These are phyloP conservation scores for Tympanoctomys barrerae DNA, from an alignment of 2,797 vertebrate genomes.

Conservation along the genomic window DNA sequence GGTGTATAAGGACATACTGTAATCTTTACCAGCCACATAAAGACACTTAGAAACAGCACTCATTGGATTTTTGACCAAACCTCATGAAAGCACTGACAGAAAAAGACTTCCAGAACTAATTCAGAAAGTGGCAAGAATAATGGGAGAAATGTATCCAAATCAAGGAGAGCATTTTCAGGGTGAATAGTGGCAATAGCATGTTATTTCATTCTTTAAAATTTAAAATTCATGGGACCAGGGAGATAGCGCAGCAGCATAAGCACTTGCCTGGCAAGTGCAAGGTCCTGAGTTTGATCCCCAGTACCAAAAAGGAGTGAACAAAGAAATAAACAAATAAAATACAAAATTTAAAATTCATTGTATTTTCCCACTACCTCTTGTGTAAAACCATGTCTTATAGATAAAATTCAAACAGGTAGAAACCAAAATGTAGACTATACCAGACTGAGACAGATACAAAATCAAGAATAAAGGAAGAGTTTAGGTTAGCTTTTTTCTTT, in stretches of 20 bases:
- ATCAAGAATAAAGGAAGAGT: not conserved
- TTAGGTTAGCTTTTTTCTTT: not conserved
- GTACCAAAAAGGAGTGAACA: too few species aligned
- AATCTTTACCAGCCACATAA: not conserved
- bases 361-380: not conserved
- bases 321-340: too few species aligned
- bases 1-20: not conserved
- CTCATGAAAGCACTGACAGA: not conserved
- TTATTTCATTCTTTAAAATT: not conserved
- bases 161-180: not conserved
- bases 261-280: too few species aligned
- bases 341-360: not conserved
- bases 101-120: not conserved
- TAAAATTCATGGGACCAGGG: too few species aligned
- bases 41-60: not conserved
- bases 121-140: not conserved
- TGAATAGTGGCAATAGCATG: not conserved
- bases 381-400: not conserved
- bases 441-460: constrained; percentile 13
- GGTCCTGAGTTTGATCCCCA: too few species aligned
- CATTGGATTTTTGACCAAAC: not conserved
- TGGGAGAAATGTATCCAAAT: not conserved
- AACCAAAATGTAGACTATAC: not conserved
- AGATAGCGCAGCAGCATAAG: too few species aligned
- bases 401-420: constrained; percentile 22